These are phyloP conservation scores for Panzeria rudis DNA, from an alignment of 2,888 invertebrate genomes.

Conservation along the genomic window DNA sequence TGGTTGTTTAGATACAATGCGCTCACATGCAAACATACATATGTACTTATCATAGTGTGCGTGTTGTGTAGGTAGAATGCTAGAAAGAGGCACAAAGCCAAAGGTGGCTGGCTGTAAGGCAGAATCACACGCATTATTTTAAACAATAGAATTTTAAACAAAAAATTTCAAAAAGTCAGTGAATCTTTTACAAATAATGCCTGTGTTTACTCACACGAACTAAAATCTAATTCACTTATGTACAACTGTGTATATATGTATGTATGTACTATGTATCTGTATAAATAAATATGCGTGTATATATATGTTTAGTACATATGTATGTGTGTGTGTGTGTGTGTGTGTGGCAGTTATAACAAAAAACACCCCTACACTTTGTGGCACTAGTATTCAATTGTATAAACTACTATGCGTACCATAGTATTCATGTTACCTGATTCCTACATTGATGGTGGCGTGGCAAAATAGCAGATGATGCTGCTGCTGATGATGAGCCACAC, in stretches of 20 bases:
- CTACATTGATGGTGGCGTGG: conserved; percentile 23
- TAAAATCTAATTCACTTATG: neutral
- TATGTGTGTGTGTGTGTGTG: neutral
- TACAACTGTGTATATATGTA: neutral
- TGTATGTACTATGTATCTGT: neutral
- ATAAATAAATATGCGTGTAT: too few relatives aligned
- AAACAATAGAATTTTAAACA: conserved; percentile 54
- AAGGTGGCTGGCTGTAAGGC: conserved; percentile 4
- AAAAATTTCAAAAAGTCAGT: conserved; percentile 38
- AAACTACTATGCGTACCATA: neutral
- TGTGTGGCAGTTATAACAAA: neutral
- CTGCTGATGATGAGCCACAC: conserved; percentile 16
- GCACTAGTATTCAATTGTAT: conserved; percentile 14
- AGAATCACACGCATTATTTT: conserved; percentile 50
- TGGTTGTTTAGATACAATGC: conserved; percentile 5
- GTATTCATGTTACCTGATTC: conserved; percentile 34
- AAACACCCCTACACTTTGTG: conserved; percentile 51
- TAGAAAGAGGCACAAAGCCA: conserved; percentile 47
- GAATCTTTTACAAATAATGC: conserved; percentile 1
- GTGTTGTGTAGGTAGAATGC: conserved; percentile 52
- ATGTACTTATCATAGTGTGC: conserved; percentile 7
- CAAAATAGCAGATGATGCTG: conserved; percentile 27
- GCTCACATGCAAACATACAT: neutral
- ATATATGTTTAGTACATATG: neutral
- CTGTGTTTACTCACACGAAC: conserved; percentile 8